Conservation (phyloP, 2,888 invertebrate genomes). For the Trypoxylon attenuatum region DNA sequence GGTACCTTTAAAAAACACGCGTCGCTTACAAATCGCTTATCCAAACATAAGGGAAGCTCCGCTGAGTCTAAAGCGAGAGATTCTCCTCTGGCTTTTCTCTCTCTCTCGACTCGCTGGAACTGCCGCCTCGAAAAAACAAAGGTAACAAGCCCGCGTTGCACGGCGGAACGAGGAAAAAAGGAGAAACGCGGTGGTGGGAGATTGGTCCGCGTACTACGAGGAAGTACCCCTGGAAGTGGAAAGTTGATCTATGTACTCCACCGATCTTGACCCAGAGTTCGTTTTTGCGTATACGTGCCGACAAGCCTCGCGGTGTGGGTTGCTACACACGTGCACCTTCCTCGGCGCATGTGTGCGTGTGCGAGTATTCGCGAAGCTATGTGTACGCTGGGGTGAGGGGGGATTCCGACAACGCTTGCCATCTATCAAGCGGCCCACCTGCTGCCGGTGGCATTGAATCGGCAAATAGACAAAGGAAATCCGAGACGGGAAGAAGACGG, state of each 20-base stretch:
- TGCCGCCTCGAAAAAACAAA: constrained; percentile 13
- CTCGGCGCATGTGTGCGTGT: background rate
- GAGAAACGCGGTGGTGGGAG: background rate
- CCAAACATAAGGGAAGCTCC: constrained; percentile 9
- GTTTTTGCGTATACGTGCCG: constrained; percentile 39
- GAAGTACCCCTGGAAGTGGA: constrained; percentile 50
- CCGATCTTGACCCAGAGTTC: constrained; percentile 61
- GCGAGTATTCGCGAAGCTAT: too few relatives aligned
- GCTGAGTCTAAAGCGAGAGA: background rate
- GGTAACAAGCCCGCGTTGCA: background rate
- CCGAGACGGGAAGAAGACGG: constrained; percentile 13
- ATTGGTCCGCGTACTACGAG: constrained; percentile 22
- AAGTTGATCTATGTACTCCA: constrained; percentile 61
- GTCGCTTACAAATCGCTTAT: background rate
- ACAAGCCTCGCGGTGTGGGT: constrained; percentile 4
- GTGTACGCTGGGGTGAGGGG: constrained; percentile 11
- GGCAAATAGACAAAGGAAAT: constrained; percentile 51
- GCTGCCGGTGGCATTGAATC: constrained; percentile 54
- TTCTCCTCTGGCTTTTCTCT: too few relatives aligned
- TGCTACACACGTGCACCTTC: background rate
- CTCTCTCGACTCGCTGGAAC: background rate
- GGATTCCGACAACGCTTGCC: constrained; percentile 48
- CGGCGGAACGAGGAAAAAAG: background rate
- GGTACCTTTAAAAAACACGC: background rate
- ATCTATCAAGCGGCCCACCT: constrained; percentile 57